Evolutionary conservation across 2,113 vertebrate genomes (phyloP).

Genomic region (Tylochromis polylepis): DNA sequence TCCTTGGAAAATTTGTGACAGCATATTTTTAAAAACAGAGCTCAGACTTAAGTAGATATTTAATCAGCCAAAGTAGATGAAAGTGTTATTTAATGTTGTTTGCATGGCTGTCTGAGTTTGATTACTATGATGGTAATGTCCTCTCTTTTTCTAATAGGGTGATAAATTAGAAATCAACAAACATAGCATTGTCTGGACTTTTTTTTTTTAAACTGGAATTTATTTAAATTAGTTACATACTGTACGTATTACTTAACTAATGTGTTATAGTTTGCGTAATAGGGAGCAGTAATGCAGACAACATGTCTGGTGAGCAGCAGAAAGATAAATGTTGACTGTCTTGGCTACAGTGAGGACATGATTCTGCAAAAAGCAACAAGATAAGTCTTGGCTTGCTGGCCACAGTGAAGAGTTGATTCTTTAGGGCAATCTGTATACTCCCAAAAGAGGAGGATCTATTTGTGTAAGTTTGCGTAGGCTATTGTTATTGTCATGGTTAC

Average conservation of each 20-base stretch:
- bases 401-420: conserved; percentile 52
- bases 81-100: not conserved
- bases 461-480: conserved; percentile 45
- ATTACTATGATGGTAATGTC: not conserved
- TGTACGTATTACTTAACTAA: not conserved
- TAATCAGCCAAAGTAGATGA: not conserved
- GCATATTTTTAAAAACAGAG: not conserved
- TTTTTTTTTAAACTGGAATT: not conserved
- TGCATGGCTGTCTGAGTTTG: not conserved
- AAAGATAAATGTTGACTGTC: conserved; percentile 53
- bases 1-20: not conserved
- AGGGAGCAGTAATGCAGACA: not conserved
- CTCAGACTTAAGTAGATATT: not conserved
- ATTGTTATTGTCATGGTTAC: conserved; percentile 63
- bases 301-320: conserved; percentile 63
- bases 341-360: not conserved
- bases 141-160: not conserved
- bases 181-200: not conserved
- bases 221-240: not conserved
- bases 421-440: conserved; percentile 66
- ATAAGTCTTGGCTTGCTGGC: conserved; percentile 75
- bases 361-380: not conserved
- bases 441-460: conserved; percentile 51
- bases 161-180: not conserved
- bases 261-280: not conserved